A percentile compares a stretch with the other conserved stretches of the same genome.
These are phyloP conservation scores for Planiliza haematocheilus DNA, from an alignment of 2,113 vertebrate genomes.

Conservation along the genomic window DNA sequence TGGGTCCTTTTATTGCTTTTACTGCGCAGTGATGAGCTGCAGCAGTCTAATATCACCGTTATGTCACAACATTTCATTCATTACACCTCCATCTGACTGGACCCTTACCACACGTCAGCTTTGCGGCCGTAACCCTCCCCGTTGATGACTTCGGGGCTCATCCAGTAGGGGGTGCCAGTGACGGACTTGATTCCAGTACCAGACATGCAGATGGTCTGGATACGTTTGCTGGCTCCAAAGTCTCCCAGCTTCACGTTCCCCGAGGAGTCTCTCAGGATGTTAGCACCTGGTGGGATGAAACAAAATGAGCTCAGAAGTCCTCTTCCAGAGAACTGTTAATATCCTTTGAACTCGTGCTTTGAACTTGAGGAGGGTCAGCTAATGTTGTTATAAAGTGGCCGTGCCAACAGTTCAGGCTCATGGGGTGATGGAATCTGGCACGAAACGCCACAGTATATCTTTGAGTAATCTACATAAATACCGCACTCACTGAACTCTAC, in stretches of 20 bases:
- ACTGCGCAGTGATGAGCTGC: not conserved
- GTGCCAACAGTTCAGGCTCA: slow-evolving; percentile 12
- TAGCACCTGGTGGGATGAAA: slow-evolving; percentile 86
- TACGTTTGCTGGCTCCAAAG: slow-evolving; percentile 94
- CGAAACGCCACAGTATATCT: slow-evolving; percentile 13
- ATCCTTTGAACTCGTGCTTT: not conserved
- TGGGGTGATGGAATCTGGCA: not conserved
- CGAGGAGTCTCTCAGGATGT: slow-evolving; percentile 92
- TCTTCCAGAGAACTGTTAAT: slow-evolving; percentile 35
- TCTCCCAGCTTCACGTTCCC: slow-evolving; percentile 95
- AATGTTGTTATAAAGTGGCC: slow-evolving; percentile 5
- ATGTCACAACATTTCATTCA: slow-evolving; percentile 22
- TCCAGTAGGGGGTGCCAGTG: slow-evolving; percentile 95
- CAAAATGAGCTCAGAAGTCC: slow-evolving; percentile 38
- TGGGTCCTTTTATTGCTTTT: not conserved
- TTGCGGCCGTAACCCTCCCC: slow-evolving; percentile 94
- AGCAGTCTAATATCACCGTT: too few species aligned
- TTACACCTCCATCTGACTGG: not conserved
- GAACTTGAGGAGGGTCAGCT: slow-evolving; percentile 16
- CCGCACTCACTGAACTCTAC: not conserved
- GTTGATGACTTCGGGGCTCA: slow-evolving; percentile 95
- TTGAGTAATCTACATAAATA: slow-evolving; percentile 1
- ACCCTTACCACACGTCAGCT: slow-evolving; percentile 92
- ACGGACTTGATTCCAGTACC: slow-evolving; percentile 94
- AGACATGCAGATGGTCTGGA: slow-evolving; percentile 96